phyloP scores from a whole-genome alignment of 2,888 invertebrate species.

The Dugesia japonica region DNA sequence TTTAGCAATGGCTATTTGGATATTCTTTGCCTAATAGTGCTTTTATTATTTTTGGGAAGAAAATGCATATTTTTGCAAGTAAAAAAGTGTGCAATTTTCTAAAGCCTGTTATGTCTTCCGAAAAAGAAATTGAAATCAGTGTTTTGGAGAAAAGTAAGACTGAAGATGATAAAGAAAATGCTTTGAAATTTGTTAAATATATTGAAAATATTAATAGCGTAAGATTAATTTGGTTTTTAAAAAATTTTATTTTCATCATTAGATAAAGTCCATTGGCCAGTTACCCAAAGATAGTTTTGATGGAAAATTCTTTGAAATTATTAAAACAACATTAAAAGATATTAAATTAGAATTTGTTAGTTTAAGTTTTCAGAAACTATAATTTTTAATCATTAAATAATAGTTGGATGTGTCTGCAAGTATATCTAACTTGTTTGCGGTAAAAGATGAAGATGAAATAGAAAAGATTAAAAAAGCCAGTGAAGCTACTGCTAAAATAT shows the following conservation, averaged over 20 bases:
- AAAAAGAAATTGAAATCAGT: slow-evolving; percentile 57
- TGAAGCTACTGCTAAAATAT: slow-evolving; percentile 77
- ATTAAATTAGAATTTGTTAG: neutral
- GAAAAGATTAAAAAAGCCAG: slow-evolving; percentile 76
- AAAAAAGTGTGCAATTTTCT: slow-evolving; percentile 95
- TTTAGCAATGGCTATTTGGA: slow-evolving; percentile 81
- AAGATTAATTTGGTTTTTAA: too few species aligned
- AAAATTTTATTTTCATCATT: too few species aligned
- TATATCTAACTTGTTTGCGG: slow-evolving; percentile 70
- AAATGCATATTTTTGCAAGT: slow-evolving; percentile 75
- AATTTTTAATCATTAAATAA: neutral
- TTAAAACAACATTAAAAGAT: neutral
- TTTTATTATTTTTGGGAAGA: slow-evolving; percentile 69
- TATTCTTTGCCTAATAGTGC: slow-evolving; percentile 90
- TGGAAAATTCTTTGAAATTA: slow-evolving; percentile 2
- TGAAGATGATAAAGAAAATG: slow-evolving; percentile 60
- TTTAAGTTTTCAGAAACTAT: neutral
- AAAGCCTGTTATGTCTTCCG: slow-evolving; percentile 53
- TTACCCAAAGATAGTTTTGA: slow-evolving; percentile 4
- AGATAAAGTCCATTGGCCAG: slow-evolving; percentile 5
- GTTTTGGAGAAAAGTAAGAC: slow-evolving; percentile 68
- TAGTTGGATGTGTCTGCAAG: slow-evolving; percentile 62
- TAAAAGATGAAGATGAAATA: slow-evolving; percentile 82
- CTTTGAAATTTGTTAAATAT: slow-evolving; percentile 17
- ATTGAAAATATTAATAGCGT: neutral